phyloP scores from a whole-genome alignment of 1,140 invertebrate genomes.

The Aphis craccivora region DNA sequence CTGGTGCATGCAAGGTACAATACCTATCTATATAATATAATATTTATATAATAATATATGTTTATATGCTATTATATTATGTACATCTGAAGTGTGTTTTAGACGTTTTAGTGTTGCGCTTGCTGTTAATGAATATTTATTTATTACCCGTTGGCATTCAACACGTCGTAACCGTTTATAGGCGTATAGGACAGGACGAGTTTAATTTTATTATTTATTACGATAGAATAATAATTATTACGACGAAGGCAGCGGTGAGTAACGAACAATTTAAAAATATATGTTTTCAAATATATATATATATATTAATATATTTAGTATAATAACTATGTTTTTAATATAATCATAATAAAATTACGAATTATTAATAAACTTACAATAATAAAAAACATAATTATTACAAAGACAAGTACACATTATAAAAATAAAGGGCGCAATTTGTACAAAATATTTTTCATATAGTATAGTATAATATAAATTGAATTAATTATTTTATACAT shows the following conservation, averaged over 20 bases:
- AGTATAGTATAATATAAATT: constrained; percentile 21
- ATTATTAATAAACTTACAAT: constrained; percentile 5
- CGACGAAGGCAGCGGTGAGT: not conserved
- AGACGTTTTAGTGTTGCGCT: not conserved
- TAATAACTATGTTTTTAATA: constrained; percentile 38
- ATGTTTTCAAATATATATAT: constrained; percentile 15
- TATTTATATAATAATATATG: not conserved
- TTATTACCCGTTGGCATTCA: not conserved
- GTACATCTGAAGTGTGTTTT: not conserved
- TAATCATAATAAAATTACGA: constrained; percentile 19
- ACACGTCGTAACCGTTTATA: not conserved
- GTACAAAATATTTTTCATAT: constrained; percentile 37
- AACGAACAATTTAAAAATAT: not conserved
- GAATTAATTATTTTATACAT: constrained; percentile 23
- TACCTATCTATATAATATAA: not conserved
- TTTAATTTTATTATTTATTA: not conserved
- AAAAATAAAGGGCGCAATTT: constrained; percentile 28
- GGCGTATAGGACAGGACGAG: not conserved
- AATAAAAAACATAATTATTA: constrained; percentile 29
- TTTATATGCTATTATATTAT: not conserved
- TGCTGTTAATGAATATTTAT: not conserved
- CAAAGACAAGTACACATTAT: constrained; percentile 21
- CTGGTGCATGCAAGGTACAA: not conserved
- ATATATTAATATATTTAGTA: constrained; percentile 4
- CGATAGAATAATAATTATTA: not conserved